Evolutionary conservation across 1,140 invertebrate species (phyloP).

Genomic region (Agrypnia vestita): DNA sequence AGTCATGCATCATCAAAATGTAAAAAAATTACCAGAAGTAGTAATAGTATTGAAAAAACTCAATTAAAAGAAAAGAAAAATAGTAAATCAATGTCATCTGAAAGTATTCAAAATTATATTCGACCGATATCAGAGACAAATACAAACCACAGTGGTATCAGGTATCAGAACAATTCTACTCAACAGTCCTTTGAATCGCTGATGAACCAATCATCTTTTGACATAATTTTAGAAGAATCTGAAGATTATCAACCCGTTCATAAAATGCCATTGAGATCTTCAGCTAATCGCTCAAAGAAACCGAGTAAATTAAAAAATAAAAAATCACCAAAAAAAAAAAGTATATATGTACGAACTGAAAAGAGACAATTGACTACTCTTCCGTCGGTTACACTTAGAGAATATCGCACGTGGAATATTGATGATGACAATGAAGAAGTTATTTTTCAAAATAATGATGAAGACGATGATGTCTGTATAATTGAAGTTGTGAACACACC

Average conservation of each 20-base stretch:
- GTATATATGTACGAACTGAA: not conserved
- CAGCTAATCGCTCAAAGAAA: not conserved
- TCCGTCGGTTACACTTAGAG: constrained; percentile 22
- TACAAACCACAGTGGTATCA: constrained; percentile 2
- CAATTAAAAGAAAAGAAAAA: no score
- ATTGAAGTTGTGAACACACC: constrained; percentile 26
- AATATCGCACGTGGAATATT: constrained; percentile 17
- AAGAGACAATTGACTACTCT: constrained; percentile 29
- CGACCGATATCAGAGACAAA: not conserved
- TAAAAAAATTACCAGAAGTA: no score
- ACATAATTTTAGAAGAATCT: not conserved
- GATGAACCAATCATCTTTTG: constrained; percentile 7
- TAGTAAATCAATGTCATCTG: no score
- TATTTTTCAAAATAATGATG: not conserved
- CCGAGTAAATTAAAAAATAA: not conserved
- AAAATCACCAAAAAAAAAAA: not conserved
- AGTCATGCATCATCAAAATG: no score
- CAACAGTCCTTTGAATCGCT: constrained; percentile 30
- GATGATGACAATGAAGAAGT: constrained; percentile 29
- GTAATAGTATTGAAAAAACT: no score
- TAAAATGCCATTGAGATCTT: not conserved
- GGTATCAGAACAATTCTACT: constrained; percentile 20
- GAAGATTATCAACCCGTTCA: not conserved
- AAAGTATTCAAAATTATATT: no score
- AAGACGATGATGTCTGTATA: constrained; percentile 27